phyloP scores from a whole-genome alignment of 1,140 invertebrate genomes.

The Drosophila truncata region DNA sequence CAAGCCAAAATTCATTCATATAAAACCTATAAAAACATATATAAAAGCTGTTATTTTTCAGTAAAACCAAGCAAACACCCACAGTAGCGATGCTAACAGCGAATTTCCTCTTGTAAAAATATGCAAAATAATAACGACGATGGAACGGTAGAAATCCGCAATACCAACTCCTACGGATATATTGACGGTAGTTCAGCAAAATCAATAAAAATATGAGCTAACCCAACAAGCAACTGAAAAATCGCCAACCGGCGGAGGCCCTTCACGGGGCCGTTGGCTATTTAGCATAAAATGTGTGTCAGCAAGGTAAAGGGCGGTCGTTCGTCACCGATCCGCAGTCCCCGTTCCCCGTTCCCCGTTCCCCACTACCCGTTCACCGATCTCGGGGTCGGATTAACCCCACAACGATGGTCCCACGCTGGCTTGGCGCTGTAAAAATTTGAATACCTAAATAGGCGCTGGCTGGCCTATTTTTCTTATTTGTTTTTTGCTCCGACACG shows the following conservation, averaged over 20 bases:
- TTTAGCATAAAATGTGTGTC: slow-evolving; percentile 82
- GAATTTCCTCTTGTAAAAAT: slow-evolving; percentile 14
- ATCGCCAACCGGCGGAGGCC: slow-evolving; percentile 24
- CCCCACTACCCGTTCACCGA: neutral
- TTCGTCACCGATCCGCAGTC: slow-evolving; percentile 17
- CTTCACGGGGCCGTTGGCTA: slow-evolving; percentile 49
- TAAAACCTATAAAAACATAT: neutral
- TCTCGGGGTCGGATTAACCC: slow-evolving; percentile 5
- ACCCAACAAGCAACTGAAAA: slow-evolving; percentile 15
- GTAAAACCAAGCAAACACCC: neutral
- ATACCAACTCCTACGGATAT: slow-evolving; percentile 34
- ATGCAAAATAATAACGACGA: neutral
- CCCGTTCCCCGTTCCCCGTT: neutral
- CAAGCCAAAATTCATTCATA: no score
- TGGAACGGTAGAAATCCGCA: slow-evolving; percentile 7
- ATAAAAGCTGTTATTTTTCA: neutral
- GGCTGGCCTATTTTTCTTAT: slow-evolving; percentile 54
- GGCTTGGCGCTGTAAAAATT: slow-evolving; percentile 70
- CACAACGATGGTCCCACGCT: slow-evolving; percentile 41
- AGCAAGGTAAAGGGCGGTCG: slow-evolving; percentile 82
- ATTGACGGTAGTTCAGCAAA: slow-evolving; percentile 48
- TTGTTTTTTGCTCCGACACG: slow-evolving; percentile 53
- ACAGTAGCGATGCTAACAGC: neutral
- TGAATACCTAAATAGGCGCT: slow-evolving; percentile 76
- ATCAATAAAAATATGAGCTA: slow-evolving; percentile 25